Evolutionary conservation across 2,113 vertebrate species (phyloP).

Genomic region (Emydocephalus ijimae): DNA sequence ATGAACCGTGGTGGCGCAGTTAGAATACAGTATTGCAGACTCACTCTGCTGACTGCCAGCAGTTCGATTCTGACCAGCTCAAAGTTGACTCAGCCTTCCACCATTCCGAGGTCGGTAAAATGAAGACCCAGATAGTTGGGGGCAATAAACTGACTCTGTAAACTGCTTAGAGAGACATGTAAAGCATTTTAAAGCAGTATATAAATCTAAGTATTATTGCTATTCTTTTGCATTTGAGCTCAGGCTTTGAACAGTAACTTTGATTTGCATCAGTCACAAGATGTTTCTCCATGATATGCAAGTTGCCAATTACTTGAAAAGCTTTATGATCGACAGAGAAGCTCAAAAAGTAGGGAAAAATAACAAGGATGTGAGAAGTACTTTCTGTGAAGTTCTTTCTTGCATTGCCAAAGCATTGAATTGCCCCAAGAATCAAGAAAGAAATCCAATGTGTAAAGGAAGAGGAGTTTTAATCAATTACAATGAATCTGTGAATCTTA

Average conservation of each 20-base stretch:
- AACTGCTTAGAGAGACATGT: too few species aligned
- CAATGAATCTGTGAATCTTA: neutral
- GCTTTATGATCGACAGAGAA: slow-evolving; percentile 18
- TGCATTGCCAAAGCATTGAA: neutral
- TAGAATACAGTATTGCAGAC: too few species aligned
- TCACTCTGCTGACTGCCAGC: too few species aligned
- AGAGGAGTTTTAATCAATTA: neutral
- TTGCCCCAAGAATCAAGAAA: neutral
- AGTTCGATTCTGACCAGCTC: too few species aligned
- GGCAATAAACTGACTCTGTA: too few species aligned
- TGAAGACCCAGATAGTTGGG: too few species aligned
- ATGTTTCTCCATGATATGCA: slow-evolving; percentile 23
- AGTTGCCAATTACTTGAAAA: slow-evolving; percentile 23
- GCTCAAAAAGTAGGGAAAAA: neutral
- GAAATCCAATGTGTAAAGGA: neutral
- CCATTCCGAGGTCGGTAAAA: too few species aligned
- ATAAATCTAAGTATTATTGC: too few species aligned
- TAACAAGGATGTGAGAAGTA: neutral
- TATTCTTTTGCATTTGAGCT: slow-evolving; percentile 12
- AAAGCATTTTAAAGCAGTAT: too few species aligned
- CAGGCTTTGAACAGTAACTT: neutral
- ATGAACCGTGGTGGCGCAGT: too few species aligned
- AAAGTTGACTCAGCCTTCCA: too few species aligned
- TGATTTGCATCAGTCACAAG: neutral
- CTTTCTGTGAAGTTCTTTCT: slow-evolving; percentile 21